A percentile compares a stretch with the other conserved stretches of the same genome.
These are phyloP conservation scores for Polyploca ridens DNA, from an alignment of 2,888 invertebrate genomes.

Conservation along the genomic window DNA sequence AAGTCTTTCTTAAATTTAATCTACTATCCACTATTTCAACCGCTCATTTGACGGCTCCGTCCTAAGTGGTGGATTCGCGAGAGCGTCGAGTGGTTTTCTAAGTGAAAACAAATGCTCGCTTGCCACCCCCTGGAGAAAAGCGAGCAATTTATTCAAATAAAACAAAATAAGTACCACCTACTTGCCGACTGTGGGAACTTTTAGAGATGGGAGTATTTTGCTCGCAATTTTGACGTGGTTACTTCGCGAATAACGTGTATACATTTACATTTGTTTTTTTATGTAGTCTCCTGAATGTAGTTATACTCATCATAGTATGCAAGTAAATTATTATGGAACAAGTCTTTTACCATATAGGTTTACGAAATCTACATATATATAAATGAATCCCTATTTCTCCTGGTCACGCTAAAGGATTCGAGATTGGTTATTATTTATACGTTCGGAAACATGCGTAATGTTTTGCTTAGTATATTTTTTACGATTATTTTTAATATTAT, in stretches of 20 bases:
- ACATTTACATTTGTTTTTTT: not conserved
- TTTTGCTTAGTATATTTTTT: too few relatives aligned
- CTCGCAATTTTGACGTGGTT: not conserved
- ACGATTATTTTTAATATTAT: too few relatives aligned
- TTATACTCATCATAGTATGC: not conserved
- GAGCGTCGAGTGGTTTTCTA: conserved; percentile 56
- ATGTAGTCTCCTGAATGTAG: not conserved
- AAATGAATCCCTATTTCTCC: too few relatives aligned
- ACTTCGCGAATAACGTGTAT: not conserved
- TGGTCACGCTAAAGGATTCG: too few relatives aligned
- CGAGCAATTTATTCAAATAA: conserved; percentile 66
- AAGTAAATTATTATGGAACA: not conserved
- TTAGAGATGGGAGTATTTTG: not conserved
- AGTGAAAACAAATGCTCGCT: conserved; percentile 67
- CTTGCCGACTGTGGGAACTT: conserved; percentile 31
- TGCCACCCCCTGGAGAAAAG: conserved; percentile 44
- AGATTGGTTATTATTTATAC: too few relatives aligned
- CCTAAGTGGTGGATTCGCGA: conserved; percentile 42
- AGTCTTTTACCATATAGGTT: too few relatives aligned
- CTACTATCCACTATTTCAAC: not conserved
- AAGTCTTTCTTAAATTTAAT: not conserved
- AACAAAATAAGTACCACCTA: conserved; percentile 39
- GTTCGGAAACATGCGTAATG: too few relatives aligned
- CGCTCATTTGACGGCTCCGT: conserved; percentile 31
- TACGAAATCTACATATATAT: too few relatives aligned